Evolutionary conservation across 2,113 vertebrate species (phyloP).

Genomic region (Oryzias woworae): DNA sequence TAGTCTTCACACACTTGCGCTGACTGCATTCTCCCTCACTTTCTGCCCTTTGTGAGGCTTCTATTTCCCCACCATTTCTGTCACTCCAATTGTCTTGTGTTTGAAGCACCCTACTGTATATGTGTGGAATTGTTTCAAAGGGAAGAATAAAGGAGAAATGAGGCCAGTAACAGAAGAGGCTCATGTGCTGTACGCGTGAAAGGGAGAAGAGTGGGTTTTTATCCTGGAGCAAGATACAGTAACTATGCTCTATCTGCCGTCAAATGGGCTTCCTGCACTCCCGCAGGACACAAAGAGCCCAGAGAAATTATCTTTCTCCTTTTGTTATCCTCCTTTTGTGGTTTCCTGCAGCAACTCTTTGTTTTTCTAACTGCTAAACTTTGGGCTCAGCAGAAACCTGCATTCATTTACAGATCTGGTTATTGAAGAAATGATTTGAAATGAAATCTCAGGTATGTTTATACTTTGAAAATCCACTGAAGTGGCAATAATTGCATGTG

Average conservation of each 20-base stretch:
- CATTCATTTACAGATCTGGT: no score
- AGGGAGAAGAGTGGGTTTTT: conserved; percentile 41
- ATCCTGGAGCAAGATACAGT: conserved; percentile 60
- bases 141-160: conserved; percentile 63
- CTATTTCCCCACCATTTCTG: conserved; percentile 29
- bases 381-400: no score
- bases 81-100: conserved; percentile 56
- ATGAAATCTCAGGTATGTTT: no score
- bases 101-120: conserved; percentile 41
- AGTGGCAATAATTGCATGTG: no score
- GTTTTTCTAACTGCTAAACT: conserved; percentile 22
- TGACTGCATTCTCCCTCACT: conserved; percentile 11
- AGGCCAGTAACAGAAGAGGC: conserved; percentile 52
- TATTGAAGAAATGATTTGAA: no score
- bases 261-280: conserved; percentile 63
- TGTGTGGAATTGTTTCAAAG: conserved; percentile 57
- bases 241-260: conserved; percentile 61
- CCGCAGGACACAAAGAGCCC: conserved; percentile 42
- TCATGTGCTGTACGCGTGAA: conserved; percentile 31
- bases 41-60: conserved; percentile 6
- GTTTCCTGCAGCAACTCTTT: conserved; percentile 25
- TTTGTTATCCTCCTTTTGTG: conserved; percentile 38
- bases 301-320: conserved; percentile 31
- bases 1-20: conserved; percentile 22
- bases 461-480: no score